Conservation (phyloP, 2,797 vertebrate species). For the Sorex maritimensis region DNA sequence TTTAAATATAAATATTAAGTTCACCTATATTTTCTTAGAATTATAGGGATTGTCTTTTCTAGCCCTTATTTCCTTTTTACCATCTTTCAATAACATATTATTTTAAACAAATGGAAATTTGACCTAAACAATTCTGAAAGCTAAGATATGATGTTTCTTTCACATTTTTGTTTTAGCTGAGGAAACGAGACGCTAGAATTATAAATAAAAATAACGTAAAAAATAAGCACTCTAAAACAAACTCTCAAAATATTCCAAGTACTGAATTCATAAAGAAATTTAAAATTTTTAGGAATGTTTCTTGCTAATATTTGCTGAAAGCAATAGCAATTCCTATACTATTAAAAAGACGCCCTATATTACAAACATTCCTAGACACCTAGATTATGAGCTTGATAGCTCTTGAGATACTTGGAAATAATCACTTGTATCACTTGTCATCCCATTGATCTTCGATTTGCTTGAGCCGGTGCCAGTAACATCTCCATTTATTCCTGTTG, state of each 20-base stretch:
- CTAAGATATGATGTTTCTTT: background rate
- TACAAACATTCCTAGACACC: background rate
- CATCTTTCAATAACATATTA: background rate
- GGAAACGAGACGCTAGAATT: background rate
- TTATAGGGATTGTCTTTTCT: background rate
- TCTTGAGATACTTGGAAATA: background rate
- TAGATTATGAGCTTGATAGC: background rate
- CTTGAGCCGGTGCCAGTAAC: too few species aligned
- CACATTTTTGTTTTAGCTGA: slow-evolving; percentile 14
- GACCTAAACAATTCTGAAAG: background rate
- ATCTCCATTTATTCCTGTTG: too few species aligned
- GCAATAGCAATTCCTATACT: background rate
- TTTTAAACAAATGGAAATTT: background rate
- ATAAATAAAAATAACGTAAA: background rate
- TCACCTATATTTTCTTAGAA: background rate
- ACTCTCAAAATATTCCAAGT: background rate
- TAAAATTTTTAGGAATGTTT: background rate
- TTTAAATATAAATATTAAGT: background rate
- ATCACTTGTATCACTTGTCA: too few species aligned
- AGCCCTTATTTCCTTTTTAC: background rate
- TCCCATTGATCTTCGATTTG: too few species aligned
- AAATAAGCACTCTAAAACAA: background rate
- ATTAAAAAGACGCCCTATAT: background rate
- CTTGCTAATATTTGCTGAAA: background rate
- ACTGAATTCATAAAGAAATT: background rate